Conservation (phyloP, 2,797 vertebrate species). For the Melopsittacus undulatus region DNA sequence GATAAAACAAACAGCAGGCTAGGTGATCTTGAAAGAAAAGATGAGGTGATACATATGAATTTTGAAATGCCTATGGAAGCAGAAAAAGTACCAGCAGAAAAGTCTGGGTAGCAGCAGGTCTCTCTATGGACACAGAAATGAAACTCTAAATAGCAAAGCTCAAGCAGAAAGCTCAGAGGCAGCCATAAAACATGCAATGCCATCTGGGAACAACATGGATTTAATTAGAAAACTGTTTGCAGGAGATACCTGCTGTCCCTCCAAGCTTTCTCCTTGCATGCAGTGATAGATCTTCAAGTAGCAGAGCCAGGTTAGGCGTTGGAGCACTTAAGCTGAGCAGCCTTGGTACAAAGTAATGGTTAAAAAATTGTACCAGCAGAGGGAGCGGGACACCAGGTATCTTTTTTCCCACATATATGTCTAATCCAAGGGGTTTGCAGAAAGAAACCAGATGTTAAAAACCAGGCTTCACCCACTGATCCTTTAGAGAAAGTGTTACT, state of each 20-base stretch:
- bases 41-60: no score
- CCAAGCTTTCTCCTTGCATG: background rate
- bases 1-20: background rate
- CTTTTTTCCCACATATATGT: background rate
- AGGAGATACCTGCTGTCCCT: background rate
- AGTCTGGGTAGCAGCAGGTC: background rate
- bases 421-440: background rate
- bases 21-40: background rate
- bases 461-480: background rate
- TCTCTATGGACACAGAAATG: background rate
- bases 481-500: background rate
- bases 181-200: background rate
- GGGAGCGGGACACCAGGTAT: slow-evolving; percentile 60
- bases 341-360: background rate
- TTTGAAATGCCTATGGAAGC: background rate
- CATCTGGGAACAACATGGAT: background rate
- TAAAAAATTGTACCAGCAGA: slow-evolving; percentile 52
- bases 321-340: background rate
- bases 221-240: background rate
- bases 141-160: background rate
- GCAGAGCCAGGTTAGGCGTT: background rate
- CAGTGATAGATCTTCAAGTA: background rate
- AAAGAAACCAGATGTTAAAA: background rate
- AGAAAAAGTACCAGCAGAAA: background rate
- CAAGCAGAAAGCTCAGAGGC: background rate